Evolutionary conservation across 1,140 invertebrate species (phyloP), one percentile per base, ranked within the genome.

Genomic region (Drosophila ironensis): DNA sequence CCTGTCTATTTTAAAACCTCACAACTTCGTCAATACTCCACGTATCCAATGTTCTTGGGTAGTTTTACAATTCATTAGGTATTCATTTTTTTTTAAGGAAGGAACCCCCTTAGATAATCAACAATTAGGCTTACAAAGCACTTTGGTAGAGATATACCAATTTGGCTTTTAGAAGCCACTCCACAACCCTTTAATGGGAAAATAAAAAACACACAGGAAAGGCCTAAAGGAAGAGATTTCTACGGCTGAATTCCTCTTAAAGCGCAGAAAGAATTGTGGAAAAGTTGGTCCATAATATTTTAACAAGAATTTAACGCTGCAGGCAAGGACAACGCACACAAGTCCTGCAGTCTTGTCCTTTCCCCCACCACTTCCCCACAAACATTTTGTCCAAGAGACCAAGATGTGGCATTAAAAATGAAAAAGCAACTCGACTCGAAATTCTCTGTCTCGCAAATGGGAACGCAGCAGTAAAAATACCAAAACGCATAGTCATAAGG

Each of bases 241-340:
- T 28, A 11, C 28, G 27, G 52, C 37, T 35, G 28, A 14, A 47
- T 53, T 40, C 33, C 6, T 16, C 46, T 80, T 73, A 63, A 78
- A 68, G 59, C 33, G 24, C 45, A n/a, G 22, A 50, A 71, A 37
- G 41, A 64, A 64, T 72, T 67, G 41, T 59, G 35, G 27, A 52
- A 69, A 59, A 82, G 68, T 76, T 82, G 54, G 42, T n/a, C 27
- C 61, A 76, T 64, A 82, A 76, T 77, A 69, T 82, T 82, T 82
- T 72, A 76, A 64, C 68, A 82, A 82, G 77, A 82, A 82, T 82
- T 82, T 82, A 70, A 77, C 53, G 77, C 77, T 76, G 51, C 54
- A 60, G 77, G 77, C 77, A 60, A 82, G 78, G 77, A 68, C 73
- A 51, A 63, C 20, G 59, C 59, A 63, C 57, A 63, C 56, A 47